phyloP scores from a whole-genome alignment of 2,888 invertebrate genomes.

The Dryococelus australis region DNA sequence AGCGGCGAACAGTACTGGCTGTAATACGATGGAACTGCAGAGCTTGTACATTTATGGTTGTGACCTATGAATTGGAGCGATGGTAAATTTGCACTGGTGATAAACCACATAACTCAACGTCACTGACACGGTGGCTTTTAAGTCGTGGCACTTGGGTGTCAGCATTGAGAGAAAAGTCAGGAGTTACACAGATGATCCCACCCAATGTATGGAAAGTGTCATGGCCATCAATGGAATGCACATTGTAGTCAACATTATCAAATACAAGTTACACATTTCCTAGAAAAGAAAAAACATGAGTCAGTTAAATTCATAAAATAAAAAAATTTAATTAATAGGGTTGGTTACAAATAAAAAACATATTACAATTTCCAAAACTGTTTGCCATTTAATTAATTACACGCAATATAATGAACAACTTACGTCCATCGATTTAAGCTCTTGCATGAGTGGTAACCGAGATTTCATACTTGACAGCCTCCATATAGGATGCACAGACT shows the following conservation, averaged over 20 bases:
- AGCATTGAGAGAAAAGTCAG: neutral
- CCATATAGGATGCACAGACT: conserved; percentile 18
- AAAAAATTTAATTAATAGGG: no score
- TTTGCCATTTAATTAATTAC: no score
- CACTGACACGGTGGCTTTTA: neutral
- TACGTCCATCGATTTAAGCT: neutral
- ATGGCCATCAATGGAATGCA: neutral
- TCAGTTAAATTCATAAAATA: no score
- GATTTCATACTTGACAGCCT: neutral
- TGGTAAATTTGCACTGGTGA: neutral
- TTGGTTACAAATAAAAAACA: no score
- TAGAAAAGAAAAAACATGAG: neutral
- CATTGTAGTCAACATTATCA: conserved; percentile 12
- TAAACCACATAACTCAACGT: neutral
- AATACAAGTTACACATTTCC: neutral
- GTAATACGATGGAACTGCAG: neutral
- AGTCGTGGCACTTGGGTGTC: conserved; percentile 1
- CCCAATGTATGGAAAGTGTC: neutral
- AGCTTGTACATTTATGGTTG: neutral
- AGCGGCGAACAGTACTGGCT: neutral
- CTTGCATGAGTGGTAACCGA: neutral
- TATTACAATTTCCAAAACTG: no score
- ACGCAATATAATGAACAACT: no score
- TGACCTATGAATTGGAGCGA: neutral
- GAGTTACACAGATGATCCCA: conserved; percentile 22